These are phyloP conservation scores for Athalia circularis DNA, from an alignment of 2,888 invertebrate species.

Conservation along the genomic window DNA sequence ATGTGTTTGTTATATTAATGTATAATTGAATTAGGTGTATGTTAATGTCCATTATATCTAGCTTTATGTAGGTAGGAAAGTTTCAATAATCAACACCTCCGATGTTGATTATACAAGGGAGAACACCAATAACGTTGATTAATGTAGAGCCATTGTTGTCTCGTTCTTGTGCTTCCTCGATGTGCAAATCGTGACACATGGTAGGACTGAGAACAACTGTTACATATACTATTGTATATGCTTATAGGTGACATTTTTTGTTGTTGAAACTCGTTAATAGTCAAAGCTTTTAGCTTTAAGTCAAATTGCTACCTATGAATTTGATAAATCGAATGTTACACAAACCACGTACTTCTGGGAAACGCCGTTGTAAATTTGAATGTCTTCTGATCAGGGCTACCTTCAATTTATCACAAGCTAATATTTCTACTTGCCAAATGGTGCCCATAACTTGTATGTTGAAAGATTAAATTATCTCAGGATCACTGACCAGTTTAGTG, in stretches of 20 bases:
- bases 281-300: constrained; percentile 66
- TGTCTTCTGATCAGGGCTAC: constrained; percentile 5
- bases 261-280: constrained; percentile 64
- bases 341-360: not conserved
- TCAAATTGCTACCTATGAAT: constrained; percentile 57
- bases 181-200: constrained; percentile 59
- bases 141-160: constrained; percentile 64
- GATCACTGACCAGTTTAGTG: not conserved
- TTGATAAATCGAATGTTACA: constrained; percentile 54
- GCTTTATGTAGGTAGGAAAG: constrained; percentile 69
- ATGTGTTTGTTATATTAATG: constrained; percentile 26
- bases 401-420: not conserved
- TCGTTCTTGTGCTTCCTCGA: constrained; percentile 54
- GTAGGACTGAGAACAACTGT: constrained; percentile 72
- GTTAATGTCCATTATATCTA: constrained; percentile 61
- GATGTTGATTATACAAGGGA: constrained; percentile 72
- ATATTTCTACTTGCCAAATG: not conserved
- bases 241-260: constrained; percentile 63
- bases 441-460: not conserved
- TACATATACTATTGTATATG: constrained; percentile 73
- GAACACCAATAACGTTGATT: constrained; percentile 74
- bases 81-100: constrained; percentile 69
- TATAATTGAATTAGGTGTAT: constrained; percentile 58
- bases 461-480: not conserved
- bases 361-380: not conserved